A percentile compares a stretch with the other conserved stretches of the same genome.
phyloP scores from a whole-genome alignment of 2,888 invertebrate genomes.

The Theretra japonica region DNA sequence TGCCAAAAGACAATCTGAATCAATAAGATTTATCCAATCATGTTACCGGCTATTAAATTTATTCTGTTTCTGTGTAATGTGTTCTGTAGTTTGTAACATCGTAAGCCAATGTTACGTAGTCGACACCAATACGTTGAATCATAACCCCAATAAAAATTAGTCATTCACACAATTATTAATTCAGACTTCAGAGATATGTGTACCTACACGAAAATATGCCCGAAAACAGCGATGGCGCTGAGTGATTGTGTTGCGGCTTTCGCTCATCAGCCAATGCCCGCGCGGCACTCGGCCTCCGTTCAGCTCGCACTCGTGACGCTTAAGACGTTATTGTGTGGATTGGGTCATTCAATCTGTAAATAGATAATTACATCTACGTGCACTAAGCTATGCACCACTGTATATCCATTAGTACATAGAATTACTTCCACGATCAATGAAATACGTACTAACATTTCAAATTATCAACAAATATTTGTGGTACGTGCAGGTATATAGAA shows the following conservation, averaged over 20 bases:
- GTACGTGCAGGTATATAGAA: background rate
- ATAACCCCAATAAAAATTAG: constrained; percentile 66
- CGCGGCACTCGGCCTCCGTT: constrained; percentile 7
- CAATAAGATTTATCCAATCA: constrained; percentile 42
- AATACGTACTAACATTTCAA: background rate
- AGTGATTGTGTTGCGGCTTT: constrained; percentile 11
- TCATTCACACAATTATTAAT: constrained; percentile 67
- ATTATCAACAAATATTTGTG: background rate
- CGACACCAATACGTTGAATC: constrained; percentile 66
- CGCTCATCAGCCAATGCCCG: constrained; percentile 20
- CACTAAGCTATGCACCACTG: background rate
- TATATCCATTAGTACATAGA: background rate
- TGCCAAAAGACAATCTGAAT: constrained; percentile 56
- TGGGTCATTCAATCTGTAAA: constrained; percentile 41
- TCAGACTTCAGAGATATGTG: constrained; percentile 55
- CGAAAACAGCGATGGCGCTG: constrained; percentile 29
- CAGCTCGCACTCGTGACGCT: constrained; percentile 12
- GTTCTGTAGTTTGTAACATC: constrained; percentile 46
- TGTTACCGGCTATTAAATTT: constrained; percentile 44
- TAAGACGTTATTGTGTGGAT: constrained; percentile 36
- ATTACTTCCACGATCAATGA: background rate
- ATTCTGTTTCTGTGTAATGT: constrained; percentile 38
- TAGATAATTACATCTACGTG: constrained; percentile 29
- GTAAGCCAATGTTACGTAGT: constrained; percentile 60
- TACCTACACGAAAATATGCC: constrained; percentile 44